A percentile compares a stretch with the other conserved stretches of the same genome.
These are phyloP conservation scores for Shargacucullia verbasci DNA, from an alignment of 2,888 invertebrate species.

Conservation along the genomic window DNA sequence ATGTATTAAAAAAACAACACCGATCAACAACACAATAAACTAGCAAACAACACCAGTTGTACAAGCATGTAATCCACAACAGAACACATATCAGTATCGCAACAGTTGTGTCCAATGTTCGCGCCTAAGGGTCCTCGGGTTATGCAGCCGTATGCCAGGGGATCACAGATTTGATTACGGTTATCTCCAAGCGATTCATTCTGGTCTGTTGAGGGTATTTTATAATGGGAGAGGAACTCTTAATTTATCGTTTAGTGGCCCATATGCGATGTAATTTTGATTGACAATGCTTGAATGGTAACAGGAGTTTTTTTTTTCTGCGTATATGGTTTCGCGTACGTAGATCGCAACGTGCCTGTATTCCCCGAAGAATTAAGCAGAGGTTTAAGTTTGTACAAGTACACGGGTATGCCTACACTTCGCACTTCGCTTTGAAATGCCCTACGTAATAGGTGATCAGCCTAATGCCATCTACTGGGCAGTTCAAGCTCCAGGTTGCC, in stretches of 20 bases:
- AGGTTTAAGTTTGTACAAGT: no score
- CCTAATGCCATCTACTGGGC: no score
- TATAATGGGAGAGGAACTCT: conserved; percentile 39
- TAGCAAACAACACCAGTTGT: conserved; percentile 58
- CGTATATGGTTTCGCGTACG: background rate
- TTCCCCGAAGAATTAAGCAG: no score
- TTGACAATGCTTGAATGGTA: background rate
- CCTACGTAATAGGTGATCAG: no score
- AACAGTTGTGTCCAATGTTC: conserved; percentile 73
- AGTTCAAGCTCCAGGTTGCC: no score
- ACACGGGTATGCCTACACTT: no score
- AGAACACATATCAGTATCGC: conserved; percentile 74
- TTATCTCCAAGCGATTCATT: conserved; percentile 69
- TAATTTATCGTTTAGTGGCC: conserved; percentile 47
- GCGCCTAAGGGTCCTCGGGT: conserved; percentile 30
- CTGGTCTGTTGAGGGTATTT: conserved; percentile 39
- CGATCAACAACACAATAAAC: conserved; percentile 43
- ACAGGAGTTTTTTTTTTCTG: background rate
- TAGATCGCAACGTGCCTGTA: no score
- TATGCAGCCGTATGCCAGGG: conserved; percentile 66
- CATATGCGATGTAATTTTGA: conserved; percentile 30
- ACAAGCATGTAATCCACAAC: conserved; percentile 65
- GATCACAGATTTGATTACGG: conserved; percentile 68
- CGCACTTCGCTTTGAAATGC: no score
- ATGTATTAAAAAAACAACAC: conserved; percentile 7